A percentile compares a stretch with the other conserved stretches of the same genome.
Conservation (phyloP, 2,797 vertebrate genomes). For the Holocentrus rufus region DNA sequence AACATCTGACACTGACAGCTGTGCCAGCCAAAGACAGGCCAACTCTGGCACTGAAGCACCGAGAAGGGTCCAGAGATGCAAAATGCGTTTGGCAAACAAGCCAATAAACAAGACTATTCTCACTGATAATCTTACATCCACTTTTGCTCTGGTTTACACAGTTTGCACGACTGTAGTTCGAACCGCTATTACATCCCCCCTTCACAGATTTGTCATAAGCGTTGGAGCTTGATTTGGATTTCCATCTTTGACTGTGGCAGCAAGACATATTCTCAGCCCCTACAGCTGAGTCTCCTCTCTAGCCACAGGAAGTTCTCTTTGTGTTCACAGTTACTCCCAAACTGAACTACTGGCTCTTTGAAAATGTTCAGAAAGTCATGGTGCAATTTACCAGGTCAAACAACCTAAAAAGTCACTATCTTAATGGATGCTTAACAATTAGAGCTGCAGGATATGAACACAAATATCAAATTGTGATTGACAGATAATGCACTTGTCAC, state of each 20-base stretch:
- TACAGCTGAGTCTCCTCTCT: background rate
- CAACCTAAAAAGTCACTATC: background rate
- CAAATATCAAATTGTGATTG: too few species aligned
- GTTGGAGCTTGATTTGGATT: too few species aligned
- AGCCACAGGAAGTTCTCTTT: background rate
- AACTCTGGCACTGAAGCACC: background rate
- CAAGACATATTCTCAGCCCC: too few species aligned
- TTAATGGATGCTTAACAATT: background rate
- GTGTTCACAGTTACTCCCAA: background rate
- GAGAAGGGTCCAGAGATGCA: background rate
- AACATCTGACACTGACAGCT: conserved; percentile 27
- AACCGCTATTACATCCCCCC: background rate
- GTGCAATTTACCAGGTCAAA: background rate
- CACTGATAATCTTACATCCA: background rate
- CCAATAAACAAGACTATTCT: background rate
- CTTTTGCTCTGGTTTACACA: conserved; percentile 3
- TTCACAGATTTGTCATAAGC: background rate
- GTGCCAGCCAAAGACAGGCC: background rate
- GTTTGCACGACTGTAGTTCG: background rate
- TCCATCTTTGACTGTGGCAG: too few species aligned
- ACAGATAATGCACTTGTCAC: too few species aligned
- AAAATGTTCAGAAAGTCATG: background rate
- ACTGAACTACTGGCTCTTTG: background rate
- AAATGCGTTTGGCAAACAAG: background rate
- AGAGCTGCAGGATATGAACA: background rate